Evolutionary conservation across 92 coral and sea anemone genomes (phyloP).

Genomic region (Heliopora coerulea): DNA sequence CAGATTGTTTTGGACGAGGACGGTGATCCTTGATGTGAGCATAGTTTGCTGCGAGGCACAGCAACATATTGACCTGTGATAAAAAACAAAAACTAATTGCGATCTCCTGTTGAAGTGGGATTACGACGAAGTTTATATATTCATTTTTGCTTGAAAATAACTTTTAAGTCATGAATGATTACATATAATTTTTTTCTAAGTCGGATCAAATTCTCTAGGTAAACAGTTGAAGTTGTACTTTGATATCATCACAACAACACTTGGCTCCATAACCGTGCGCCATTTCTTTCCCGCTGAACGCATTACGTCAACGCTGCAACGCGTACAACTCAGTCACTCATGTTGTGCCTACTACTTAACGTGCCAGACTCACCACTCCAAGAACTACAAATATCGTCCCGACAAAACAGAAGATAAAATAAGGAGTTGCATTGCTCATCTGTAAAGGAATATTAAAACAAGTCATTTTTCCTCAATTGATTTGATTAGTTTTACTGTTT

Average conservation of each 20-base stretch:
- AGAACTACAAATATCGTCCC: slow-evolving; percentile 90
- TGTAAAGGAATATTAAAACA: slow-evolving; percentile 4
- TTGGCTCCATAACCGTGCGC: too few species aligned
- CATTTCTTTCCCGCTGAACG: too few species aligned
- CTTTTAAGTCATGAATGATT: too few species aligned
- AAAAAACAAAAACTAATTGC: not conserved
- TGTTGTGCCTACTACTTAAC: too few species aligned
- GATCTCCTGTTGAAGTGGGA: not conserved
- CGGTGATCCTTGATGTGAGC: slow-evolving; percentile 85
- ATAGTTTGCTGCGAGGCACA: slow-evolving; percentile 82
- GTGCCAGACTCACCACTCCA: slow-evolving; percentile 96
- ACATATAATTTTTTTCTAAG: too few species aligned
- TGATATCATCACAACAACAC: too few species aligned
- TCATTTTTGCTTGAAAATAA: too few species aligned
- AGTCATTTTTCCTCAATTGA: not conserved
- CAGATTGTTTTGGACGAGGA: slow-evolving; percentile 66
- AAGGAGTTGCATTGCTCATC: slow-evolving; percentile 96
- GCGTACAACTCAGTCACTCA: too few species aligned
- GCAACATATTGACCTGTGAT: slow-evolving; percentile 71
- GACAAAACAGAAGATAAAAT: slow-evolving; percentile 81
- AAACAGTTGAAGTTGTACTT: too few species aligned
- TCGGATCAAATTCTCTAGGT: too few species aligned
- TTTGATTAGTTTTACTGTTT: not conserved
- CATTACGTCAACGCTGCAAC: too few species aligned
- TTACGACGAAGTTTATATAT: too few species aligned